Percentiles rank a stretch among this genome's conserved stretches.
Conservation (phyloP, 2,797 vertebrate species). For the Trichosurus vulpecula region DNA sequence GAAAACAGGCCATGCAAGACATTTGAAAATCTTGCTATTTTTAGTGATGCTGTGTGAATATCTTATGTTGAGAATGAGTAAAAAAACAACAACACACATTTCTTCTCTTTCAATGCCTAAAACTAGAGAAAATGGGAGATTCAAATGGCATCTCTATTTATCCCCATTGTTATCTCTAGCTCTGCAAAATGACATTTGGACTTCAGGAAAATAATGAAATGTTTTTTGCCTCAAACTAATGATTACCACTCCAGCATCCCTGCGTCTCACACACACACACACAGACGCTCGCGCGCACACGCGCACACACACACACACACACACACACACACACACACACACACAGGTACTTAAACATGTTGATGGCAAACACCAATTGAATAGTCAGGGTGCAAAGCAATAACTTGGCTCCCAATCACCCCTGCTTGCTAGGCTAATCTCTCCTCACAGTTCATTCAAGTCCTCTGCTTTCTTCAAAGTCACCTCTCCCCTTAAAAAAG, state of each 20-base stretch:
- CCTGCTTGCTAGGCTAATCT: neutral
- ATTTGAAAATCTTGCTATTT: slow-evolving; percentile 50
- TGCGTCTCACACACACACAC: neutral
- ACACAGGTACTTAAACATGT: neutral
- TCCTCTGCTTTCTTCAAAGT: neutral
- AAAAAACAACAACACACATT: slow-evolving; percentile 21
- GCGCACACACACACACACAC: neutral
- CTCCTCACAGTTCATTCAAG: neutral
- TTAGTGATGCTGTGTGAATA: slow-evolving; percentile 16
- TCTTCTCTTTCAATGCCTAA: slow-evolving; percentile 18
- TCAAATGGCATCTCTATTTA: neutral
- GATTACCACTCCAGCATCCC: neutral
- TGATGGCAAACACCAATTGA: neutral
- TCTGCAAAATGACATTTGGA: neutral
- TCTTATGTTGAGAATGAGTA: slow-evolving; percentile 21
- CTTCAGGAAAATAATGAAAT: neutral
- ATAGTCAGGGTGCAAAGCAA: neutral
- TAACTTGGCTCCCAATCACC: neutral
- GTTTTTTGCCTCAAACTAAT: neutral
- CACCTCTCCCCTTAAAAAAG: neutral
- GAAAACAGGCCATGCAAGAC: slow-evolving; percentile 11
- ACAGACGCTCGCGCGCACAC: neutral
- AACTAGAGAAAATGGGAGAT: neutral
- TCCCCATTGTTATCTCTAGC: neutral
- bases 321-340: neutral